These are phyloP conservation scores for Drosophila trichaetosa DNA, from an alignment of 2,888 invertebrate genomes.

Conservation along the genomic window DNA sequence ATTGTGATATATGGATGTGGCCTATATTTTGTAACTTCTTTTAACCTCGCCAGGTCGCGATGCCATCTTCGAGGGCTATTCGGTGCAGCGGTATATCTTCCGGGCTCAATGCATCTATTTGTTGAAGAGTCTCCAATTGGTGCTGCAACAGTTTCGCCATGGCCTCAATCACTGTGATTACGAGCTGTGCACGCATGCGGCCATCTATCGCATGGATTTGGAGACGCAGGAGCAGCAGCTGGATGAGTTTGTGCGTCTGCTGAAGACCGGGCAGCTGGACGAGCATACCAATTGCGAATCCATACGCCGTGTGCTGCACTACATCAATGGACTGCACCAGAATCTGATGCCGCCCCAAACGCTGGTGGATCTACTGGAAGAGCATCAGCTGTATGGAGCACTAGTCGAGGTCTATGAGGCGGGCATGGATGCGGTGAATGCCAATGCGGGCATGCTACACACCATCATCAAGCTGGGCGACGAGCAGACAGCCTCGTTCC, in stretches of 20 bases:
- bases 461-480: constrained; percentile 87
- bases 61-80: constrained; percentile 91
- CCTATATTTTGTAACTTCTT: not conserved
- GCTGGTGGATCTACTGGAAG: constrained; percentile 86
- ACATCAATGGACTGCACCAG: constrained; percentile 93
- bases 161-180: constrained; percentile 92
- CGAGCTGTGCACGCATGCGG: constrained; percentile 93
- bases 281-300: constrained; percentile 95
- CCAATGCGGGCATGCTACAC: constrained; percentile 88
- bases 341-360: constrained; percentile 91
- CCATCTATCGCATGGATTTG: constrained; percentile 94
- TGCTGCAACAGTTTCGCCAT: constrained; percentile 88
- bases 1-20: not conserved
- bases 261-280: constrained; percentile 96
- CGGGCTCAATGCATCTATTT: constrained; percentile 91
- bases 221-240: constrained; percentile 94
- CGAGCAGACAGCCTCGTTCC: constrained; percentile 88
- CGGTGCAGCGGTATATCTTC: constrained; percentile 95
- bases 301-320: constrained; percentile 93
- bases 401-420: constrained; percentile 87
- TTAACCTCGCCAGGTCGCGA: constrained; percentile 85
- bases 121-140: constrained; percentile 91
- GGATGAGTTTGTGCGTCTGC: constrained; percentile 94
- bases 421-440: constrained; percentile 89
- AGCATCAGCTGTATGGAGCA: constrained; percentile 87